Evolutionary conservation across 2,888 invertebrate genomes (phyloP).

Genomic region (Orchestes rusci): DNA sequence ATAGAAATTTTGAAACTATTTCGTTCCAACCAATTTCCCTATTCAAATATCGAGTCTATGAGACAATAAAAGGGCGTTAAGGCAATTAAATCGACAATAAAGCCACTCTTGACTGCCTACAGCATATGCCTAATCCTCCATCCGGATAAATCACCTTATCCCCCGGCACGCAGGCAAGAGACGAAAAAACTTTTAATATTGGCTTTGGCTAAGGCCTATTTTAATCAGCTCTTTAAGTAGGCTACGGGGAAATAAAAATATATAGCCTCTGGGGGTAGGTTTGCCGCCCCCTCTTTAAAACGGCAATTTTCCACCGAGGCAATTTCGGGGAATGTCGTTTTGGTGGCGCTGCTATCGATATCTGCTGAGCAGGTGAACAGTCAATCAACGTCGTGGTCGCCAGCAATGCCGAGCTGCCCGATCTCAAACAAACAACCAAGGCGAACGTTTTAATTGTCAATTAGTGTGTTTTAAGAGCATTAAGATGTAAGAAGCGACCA

Average conservation of each 20-base stretch:
- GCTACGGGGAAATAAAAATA: conserved; percentile 46
- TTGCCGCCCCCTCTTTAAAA: conserved; percentile 23
- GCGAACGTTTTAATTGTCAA: conserved; percentile 31
- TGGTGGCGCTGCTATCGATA: too few species aligned
- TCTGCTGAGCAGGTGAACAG: too few species aligned
- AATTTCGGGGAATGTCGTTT: too few species aligned
- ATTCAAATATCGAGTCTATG: too few species aligned
- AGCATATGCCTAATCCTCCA: conserved; percentile 30
- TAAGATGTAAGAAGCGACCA: conserved; percentile 33
- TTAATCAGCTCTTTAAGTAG: conserved; percentile 46
- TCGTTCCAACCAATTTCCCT: too few species aligned
- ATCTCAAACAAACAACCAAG: conserved; percentile 19
- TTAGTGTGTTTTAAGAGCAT: conserved; percentile 35
- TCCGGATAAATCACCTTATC: conserved; percentile 29
- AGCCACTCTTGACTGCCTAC: conserved; percentile 23
- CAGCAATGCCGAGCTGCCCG: too few species aligned
- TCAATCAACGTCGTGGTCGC: too few species aligned
- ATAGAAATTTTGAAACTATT: too few species aligned
- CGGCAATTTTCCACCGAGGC: too few species aligned
- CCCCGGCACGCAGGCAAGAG: conserved; percentile 12
- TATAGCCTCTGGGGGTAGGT: conserved; percentile 36
- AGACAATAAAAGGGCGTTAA: too few species aligned
- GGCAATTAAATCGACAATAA: conserved; percentile 24
- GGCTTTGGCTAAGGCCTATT: conserved; percentile 43
- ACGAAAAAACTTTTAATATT: conserved; percentile 36